Conservation (phyloP, 2,113 vertebrate species). For the Grallaria varia region DNA sequence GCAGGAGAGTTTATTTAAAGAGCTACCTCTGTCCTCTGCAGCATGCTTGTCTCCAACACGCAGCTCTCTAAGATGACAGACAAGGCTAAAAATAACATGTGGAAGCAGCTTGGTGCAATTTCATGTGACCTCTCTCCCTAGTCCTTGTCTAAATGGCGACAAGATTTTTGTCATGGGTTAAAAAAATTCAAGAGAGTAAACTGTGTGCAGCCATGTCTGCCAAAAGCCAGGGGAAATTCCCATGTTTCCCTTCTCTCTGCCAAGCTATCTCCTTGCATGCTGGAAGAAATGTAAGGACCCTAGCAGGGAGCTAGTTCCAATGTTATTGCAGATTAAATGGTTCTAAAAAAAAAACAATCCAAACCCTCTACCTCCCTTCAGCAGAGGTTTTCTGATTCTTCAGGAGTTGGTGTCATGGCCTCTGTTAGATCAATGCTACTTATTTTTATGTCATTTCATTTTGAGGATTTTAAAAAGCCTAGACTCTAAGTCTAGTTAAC, state of each 20-base stretch:
- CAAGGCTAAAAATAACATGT: constrained; percentile 46
- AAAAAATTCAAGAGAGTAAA: background rate
- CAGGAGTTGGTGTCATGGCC: background rate
- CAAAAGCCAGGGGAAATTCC: background rate
- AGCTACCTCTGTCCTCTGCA: constrained; percentile 38
- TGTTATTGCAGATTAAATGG: background rate
- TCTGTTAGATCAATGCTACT: background rate
- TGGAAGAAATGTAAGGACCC: background rate
- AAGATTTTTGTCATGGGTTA: background rate
- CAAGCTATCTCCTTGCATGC: background rate
- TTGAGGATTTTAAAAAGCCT: background rate
- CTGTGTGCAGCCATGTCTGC: background rate
- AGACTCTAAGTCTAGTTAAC: background rate
- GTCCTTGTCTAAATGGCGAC: background rate
- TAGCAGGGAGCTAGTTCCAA: background rate
- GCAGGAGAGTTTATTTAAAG: constrained; percentile 38
- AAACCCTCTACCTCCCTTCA: background rate
- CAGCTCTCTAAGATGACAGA: constrained; percentile 32
- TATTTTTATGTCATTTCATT: background rate
- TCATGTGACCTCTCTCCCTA: constrained; percentile 23
- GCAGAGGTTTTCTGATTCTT: background rate
- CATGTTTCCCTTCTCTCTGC: background rate
- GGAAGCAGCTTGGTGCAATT: constrained; percentile 26
- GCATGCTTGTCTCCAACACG: background rate
- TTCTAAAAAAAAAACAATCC: background rate